Evolutionary conservation across 2,888 invertebrate species (phyloP).

Genomic region (Lasioglossum oenotherae): DNA sequence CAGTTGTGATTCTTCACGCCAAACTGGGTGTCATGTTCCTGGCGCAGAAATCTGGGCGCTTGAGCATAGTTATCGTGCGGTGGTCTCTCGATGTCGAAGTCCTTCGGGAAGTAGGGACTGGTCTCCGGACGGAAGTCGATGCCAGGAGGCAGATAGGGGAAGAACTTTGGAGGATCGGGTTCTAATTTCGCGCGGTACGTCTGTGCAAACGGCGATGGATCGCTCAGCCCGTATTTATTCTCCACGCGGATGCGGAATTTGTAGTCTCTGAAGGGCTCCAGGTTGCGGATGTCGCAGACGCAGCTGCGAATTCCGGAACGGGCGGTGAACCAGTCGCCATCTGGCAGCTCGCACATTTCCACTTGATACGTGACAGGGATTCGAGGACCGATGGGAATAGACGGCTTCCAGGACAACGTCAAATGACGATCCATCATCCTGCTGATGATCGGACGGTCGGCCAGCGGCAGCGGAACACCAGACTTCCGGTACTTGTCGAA

Average conservation of each 20-base stretch:
- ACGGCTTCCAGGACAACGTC: conserved; percentile 97
- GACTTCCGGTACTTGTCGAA: conserved; percentile 93
- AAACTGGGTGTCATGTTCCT: conserved; percentile 94
- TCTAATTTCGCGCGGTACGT: conserved; percentile 92
- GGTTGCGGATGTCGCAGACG: conserved; percentile 94
- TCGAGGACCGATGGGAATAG: conserved; percentile 93
- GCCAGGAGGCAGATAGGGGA: conserved; percentile 92
- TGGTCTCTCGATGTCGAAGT: conserved; percentile 95
- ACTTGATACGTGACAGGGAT: conserved; percentile 97
- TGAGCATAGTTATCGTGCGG: conserved; percentile 94
- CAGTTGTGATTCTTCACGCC: conserved; percentile 96
- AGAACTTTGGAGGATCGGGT: conserved; percentile 92
- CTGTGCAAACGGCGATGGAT: conserved; percentile 96
- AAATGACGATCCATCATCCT: conserved; percentile 95
- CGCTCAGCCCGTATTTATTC: conserved; percentile 98
- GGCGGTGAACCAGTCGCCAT: conserved; percentile 96
- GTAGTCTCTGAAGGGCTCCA: conserved; percentile 97
- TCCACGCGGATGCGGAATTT: conserved; percentile 98
- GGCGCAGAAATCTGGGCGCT: conserved; percentile 94
- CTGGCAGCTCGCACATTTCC: conserved; percentile 96
- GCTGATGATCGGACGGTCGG: conserved; percentile 96
- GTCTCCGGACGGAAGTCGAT: conserved; percentile 94
- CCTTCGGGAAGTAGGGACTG: conserved; percentile 95
- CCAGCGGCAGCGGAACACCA: conserved; percentile 94
- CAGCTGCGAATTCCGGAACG: conserved; percentile 94